Conservation (phyloP, 2,888 invertebrate genomes). For the Ecliptopera silaceata region DNA sequence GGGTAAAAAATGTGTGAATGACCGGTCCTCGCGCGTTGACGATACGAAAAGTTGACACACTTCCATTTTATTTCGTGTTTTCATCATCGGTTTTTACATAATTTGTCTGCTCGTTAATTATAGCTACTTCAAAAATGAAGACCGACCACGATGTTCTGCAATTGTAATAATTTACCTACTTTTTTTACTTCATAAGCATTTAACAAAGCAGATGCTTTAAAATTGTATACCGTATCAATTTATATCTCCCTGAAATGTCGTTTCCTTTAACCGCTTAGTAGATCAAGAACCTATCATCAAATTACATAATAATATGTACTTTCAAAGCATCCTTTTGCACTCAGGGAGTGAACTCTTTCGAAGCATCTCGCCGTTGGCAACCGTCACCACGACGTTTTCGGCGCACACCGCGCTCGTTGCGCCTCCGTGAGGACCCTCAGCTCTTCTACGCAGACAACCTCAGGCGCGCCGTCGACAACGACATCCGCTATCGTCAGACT, state of each 20-base stretch:
- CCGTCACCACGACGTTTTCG: slow-evolving; percentile 57
- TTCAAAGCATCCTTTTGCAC: background rate
- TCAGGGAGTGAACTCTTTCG: slow-evolving; percentile 62
- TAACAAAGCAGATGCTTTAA: background rate
- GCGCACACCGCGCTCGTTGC: slow-evolving; percentile 79
- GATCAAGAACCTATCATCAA: no score
- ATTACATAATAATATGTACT: no score
- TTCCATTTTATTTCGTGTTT: slow-evolving; percentile 46
- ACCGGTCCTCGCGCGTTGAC: slow-evolving; percentile 49
- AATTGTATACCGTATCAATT: no score
- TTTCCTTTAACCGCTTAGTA: no score
- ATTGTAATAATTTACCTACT: background rate
- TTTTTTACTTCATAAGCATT: background rate
- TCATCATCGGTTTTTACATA: slow-evolving; percentile 46
- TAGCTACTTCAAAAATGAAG: slow-evolving; percentile 39
- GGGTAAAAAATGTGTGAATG: slow-evolving; percentile 62
- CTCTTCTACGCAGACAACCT: slow-evolving; percentile 84
- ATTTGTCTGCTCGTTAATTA: slow-evolving; percentile 37
- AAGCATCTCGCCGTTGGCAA: slow-evolving; percentile 58
- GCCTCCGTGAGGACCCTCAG: slow-evolving; percentile 85
- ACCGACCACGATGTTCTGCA: slow-evolving; percentile 4
- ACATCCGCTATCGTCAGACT: slow-evolving; percentile 85
- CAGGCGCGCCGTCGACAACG: slow-evolving; percentile 86
- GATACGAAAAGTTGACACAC: slow-evolving; percentile 53
- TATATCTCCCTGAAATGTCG: no score